Evolutionary conservation across 2,888 invertebrate genomes (phyloP).

Genomic region (Oscheius sp.): DNA sequence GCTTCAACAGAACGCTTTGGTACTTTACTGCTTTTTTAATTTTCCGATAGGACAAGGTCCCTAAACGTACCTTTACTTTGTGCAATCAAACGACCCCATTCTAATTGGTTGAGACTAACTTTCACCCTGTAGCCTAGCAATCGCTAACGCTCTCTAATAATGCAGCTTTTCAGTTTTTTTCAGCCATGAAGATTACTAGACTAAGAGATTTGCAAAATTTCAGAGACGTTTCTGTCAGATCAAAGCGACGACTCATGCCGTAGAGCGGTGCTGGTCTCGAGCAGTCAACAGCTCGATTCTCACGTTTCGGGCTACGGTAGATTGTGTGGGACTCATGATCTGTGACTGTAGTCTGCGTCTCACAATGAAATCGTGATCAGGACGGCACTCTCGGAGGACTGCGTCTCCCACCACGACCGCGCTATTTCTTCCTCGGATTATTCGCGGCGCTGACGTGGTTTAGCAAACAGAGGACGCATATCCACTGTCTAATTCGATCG

Average conservation of each 20-base stretch:
- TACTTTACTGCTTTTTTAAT: neutral
- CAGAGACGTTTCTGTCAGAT: slow-evolving; percentile 20
- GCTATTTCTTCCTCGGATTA: slow-evolving; percentile 33
- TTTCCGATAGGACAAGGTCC: neutral
- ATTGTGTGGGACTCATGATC: slow-evolving; percentile 3
- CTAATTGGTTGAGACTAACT: too few species aligned
- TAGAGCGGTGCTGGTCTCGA: slow-evolving; percentile 30
- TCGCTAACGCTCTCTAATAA: too few species aligned
- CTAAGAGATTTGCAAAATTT: too few species aligned
- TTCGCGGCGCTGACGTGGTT: slow-evolving; percentile 40
- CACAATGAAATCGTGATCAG: slow-evolving; percentile 28
- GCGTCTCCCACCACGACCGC: slow-evolving; percentile 26
- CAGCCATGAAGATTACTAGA: too few species aligned
- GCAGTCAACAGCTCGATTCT: slow-evolving; percentile 35
- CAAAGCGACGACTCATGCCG: slow-evolving; percentile 21
- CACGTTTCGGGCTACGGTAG: slow-evolving; percentile 33
- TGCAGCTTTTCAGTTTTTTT: too few species aligned
- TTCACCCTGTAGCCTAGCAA: too few species aligned
- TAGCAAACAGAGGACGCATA: slow-evolving; percentile 40
- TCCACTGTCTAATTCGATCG: slow-evolving; percentile 41
- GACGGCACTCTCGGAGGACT: slow-evolving; percentile 23
- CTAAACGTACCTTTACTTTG: too few species aligned
- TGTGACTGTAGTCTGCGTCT: slow-evolving; percentile 36
- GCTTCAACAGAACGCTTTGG: slow-evolving; percentile 2
- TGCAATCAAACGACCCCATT: too few species aligned